These are phyloP conservation scores for Limosa lapponica DNA, from an alignment of 2,797 vertebrate genomes.

Conservation along the genomic window DNA sequence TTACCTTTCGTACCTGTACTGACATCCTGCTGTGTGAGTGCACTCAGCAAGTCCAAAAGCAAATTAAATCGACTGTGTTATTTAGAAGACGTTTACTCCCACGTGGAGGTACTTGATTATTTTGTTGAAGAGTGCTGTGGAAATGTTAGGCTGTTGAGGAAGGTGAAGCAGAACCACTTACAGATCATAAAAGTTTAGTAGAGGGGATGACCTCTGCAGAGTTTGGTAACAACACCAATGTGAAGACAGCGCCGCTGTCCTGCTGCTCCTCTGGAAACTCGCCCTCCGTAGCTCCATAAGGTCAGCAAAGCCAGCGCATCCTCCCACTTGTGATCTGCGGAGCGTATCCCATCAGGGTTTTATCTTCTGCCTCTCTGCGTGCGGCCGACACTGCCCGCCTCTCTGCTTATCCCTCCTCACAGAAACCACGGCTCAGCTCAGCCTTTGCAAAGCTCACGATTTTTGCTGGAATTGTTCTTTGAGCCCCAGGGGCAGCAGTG, in stretches of 20 bases:
- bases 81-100: not conserved
- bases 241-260: not conserved
- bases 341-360: not conserved
- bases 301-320: not conserved
- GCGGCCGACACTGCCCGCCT: not conserved
- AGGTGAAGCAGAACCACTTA: not conserved
- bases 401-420: not conserved
- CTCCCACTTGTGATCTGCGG: not conserved
- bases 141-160: not conserved
- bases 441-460: not conserved
- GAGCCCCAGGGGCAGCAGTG: not conserved
- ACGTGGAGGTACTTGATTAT: not conserved
- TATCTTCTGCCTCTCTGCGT: not conserved
- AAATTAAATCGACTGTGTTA: not conserved
- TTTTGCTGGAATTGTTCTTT: not conserved
- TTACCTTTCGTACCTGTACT: not conserved
- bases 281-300: fast-evolving
- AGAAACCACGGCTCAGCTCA: not conserved
- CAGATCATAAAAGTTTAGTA: not conserved
- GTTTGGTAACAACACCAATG: not conserved
- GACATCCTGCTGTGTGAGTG: not conserved
- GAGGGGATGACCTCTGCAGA: not conserved
- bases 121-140: not conserved
- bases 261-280: not conserved
- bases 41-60: not conserved